Evolutionary conservation across 2,888 invertebrate genomes (phyloP).

Genomic region (Pomacea canaliculata): DNA sequence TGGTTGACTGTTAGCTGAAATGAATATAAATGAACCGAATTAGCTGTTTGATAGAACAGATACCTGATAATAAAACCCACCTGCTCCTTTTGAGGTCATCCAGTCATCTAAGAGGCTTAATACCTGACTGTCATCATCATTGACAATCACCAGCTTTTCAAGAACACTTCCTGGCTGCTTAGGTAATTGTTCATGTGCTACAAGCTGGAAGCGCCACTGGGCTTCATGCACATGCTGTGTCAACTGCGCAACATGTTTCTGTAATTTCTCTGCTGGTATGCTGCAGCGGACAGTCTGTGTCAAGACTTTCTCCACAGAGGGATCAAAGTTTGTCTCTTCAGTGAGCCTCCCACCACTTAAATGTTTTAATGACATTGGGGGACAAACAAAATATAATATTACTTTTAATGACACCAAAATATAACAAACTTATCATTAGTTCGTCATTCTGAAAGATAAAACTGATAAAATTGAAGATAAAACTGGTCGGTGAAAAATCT

Average conservation of each 20-base stretch:
- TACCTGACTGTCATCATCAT: slow-evolving; percentile 37
- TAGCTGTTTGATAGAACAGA: no score
- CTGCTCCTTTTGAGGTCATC: background rate
- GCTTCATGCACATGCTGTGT: slow-evolving; percentile 77
- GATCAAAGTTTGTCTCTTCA: slow-evolving; percentile 33
- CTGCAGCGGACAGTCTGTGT: slow-evolving; percentile 48
- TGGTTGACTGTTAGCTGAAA: no score
- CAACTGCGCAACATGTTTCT: slow-evolving; percentile 69
- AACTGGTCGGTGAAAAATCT: no score
- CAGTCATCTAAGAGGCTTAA: slow-evolving; percentile 23
- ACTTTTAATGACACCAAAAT: no score
- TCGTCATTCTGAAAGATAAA: no score
- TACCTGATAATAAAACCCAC: background rate
- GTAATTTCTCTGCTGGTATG: slow-evolving; percentile 45
- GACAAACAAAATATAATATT: no score
- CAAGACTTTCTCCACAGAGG: slow-evolving; percentile 47
- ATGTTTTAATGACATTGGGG: no score
- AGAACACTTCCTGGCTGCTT: slow-evolving; percentile 49
- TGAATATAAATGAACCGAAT: no score
- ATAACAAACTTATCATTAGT: no score
- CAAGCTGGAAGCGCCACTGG: slow-evolving; percentile 80
- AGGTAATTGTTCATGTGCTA: slow-evolving; percentile 67
- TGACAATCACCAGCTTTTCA: slow-evolving; percentile 41
- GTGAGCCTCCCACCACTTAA: no score
- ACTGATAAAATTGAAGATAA: no score